Percentiles rank a stretch among this genome's conserved stretches.
These are phyloP conservation scores for Heterotilapia buettikoferi DNA, from an alignment of 2,113 vertebrate genomes.

Conservation along the genomic window DNA sequence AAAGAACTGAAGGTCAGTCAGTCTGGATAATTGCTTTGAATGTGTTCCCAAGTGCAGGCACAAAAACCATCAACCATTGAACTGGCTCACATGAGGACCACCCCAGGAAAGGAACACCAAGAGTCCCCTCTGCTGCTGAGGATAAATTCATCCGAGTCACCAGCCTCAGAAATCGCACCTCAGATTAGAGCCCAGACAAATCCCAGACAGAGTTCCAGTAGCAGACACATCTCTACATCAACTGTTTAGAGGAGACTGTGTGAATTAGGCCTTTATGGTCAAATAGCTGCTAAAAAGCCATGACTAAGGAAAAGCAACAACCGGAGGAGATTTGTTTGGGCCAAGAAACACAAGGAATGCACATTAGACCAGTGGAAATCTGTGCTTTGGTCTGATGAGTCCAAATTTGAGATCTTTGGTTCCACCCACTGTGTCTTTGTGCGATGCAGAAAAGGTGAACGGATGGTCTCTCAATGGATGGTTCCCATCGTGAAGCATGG, in stretches of 20 bases:
- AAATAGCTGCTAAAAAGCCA: neutral
- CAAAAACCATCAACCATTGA: too few species aligned
- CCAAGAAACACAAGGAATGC: accelerated
- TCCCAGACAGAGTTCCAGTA: neutral
- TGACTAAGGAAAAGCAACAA: neutral
- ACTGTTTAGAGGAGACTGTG: neutral
- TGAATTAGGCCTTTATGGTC: neutral
- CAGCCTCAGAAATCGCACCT: too few species aligned
- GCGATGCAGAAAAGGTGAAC: neutral
- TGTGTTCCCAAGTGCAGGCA: too few species aligned
- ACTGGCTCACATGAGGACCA: too few species aligned
- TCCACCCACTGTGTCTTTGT: neutral
- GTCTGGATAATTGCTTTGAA: too few species aligned
- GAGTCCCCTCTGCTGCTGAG: too few species aligned
- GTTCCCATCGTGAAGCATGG: neutral
- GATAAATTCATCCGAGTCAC: too few species aligned
- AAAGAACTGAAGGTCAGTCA: too few species aligned
- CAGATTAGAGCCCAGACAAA: too few species aligned
- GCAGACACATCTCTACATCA: neutral
- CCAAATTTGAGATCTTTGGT: neutral
- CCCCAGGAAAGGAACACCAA: too few species aligned
- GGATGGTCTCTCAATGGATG: neutral
- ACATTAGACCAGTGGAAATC: neutral
- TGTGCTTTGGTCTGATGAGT: neutral
- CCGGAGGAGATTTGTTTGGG: accelerated